These are phyloP conservation scores for Philonicus albiceps DNA, from an alignment of 2,888 invertebrate genomes.

Conservation along the genomic window DNA sequence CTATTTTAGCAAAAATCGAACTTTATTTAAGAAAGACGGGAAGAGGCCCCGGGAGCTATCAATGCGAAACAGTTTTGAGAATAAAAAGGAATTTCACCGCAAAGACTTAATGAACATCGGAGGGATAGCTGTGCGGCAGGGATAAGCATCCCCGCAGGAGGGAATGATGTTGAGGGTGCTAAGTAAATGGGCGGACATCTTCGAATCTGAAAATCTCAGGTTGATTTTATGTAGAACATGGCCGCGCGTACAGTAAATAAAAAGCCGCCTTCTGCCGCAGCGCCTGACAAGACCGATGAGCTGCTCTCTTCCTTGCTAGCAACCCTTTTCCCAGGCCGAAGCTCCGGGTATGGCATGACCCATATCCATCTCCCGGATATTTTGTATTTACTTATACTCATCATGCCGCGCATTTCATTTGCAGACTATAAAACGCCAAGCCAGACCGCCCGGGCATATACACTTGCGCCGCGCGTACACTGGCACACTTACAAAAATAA, in stretches of 20 bases:
- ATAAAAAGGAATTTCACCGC: neutral
- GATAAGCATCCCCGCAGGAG: neutral
- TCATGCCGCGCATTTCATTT: neutral
- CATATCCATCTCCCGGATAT: conserved; percentile 6
- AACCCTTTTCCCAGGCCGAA: neutral
- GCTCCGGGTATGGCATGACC: neutral
- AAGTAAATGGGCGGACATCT: neutral
- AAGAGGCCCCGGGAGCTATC: neutral
- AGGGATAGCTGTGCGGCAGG: neutral
- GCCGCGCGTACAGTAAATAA: neutral
- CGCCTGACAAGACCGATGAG: neutral
- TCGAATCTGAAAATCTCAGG: neutral
- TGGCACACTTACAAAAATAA: neutral
- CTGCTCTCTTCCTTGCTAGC: neutral
- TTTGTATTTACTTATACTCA: conserved; percentile 2
- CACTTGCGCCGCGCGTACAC: neutral
- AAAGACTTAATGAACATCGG: neutral
- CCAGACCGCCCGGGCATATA: neutral
- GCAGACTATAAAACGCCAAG: neutral
- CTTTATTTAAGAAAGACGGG: neutral
- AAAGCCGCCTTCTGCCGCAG: neutral
- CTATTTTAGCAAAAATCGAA: neutral
- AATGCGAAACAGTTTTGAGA: neutral
- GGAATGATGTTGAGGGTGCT: neutral
- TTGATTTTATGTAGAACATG: neutral